phyloP scores from a whole-genome alignment of 2,113 vertebrate genomes.

The Chitala chitala region DNA sequence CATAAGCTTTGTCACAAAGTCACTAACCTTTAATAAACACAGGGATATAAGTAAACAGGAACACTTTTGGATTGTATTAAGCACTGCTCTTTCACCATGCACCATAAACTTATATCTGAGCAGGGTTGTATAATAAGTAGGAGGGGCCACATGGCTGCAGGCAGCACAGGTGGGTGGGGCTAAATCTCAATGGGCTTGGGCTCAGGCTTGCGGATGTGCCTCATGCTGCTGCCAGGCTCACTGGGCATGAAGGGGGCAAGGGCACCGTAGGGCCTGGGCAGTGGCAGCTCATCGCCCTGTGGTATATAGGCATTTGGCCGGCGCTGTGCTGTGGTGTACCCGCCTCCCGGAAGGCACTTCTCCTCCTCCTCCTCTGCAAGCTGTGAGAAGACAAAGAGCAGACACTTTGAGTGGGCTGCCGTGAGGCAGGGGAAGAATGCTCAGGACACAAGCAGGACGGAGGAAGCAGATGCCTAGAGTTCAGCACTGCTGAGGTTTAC shows the following conservation, averaged over 20 bases:
- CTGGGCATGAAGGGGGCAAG: conserved; percentile 73
- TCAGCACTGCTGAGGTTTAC: no score
- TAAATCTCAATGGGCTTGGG: conserved; percentile 66
- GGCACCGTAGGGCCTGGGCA: conserved; percentile 72
- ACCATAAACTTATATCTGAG: no score
- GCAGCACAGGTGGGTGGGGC: conserved; percentile 19
- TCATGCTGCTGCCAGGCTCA: conserved; percentile 62
- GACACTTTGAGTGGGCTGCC: neutral
- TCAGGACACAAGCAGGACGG: no score
- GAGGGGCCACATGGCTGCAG: no score
- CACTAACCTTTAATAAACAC: neutral
- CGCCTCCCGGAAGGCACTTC: conserved; percentile 48
- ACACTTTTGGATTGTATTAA: no score
- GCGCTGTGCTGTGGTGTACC: conserved; percentile 61
- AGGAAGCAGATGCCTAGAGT: no score
- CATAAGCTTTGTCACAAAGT: neutral
- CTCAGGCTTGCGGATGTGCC: conserved; percentile 73
- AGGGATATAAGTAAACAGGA: no score
- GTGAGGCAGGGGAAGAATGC: neutral
- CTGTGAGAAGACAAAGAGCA: conserved; percentile 47
- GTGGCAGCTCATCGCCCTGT: conserved; percentile 49
- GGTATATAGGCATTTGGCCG: conserved; percentile 75
- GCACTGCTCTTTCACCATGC: no score
- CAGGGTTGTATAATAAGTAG: no score
- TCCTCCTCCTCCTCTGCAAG: conserved; percentile 53